These are phyloP conservation scores for Mareca strepera DNA, from an alignment of 2,797 vertebrate genomes.

Conservation along the genomic window DNA sequence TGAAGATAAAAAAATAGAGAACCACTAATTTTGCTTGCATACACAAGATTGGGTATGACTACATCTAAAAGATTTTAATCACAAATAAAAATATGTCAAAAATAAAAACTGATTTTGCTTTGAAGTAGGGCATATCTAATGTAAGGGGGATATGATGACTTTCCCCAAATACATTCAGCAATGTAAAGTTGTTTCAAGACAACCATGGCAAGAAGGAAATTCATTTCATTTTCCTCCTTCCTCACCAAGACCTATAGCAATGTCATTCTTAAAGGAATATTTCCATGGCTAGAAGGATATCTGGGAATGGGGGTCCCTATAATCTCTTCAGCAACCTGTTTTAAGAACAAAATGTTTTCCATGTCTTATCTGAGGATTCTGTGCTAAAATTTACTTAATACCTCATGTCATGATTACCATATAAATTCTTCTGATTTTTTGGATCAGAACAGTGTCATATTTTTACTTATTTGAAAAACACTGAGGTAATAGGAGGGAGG, in stretches of 20 bases:
- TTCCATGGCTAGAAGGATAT: neutral
- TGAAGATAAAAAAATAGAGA: neutral
- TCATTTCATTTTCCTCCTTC: neutral
- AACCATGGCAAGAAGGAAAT: neutral
- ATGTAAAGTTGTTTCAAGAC: neutral
- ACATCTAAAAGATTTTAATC: neutral
- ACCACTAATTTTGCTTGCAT: neutral
- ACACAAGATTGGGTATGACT: neutral
- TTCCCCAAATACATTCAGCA: neutral
- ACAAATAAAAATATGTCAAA: neutral
- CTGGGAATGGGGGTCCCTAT: neutral
- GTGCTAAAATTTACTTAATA: neutral
- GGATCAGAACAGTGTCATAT: neutral
- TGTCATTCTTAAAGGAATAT: neutral
- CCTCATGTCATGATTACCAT: accelerated
- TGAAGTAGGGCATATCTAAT: neutral
- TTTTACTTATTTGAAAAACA: neutral
- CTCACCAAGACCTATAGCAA: neutral
- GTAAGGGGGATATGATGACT: neutral
- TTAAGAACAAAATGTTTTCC: neutral
- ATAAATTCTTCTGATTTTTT: neutral
- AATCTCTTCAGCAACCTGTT: neutral
- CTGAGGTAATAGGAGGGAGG: neutral
- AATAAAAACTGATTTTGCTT: neutral
- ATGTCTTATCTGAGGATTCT: neutral